phyloP scores from a whole-genome alignment of 2,888 invertebrate genomes.

The Drosophila anomelani region DNA sequence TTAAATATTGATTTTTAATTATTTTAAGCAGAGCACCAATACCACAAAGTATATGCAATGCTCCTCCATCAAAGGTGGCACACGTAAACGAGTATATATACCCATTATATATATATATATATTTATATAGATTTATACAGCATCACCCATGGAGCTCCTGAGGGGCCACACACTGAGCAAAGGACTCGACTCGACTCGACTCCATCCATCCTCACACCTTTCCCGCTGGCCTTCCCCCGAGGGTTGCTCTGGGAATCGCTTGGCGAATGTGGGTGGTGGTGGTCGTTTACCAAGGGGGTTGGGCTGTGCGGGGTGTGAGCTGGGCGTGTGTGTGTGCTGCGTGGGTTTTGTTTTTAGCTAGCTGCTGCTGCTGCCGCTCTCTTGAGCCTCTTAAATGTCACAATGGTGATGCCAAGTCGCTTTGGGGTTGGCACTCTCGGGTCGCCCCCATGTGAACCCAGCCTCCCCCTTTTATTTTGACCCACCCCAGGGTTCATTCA shows the following conservation, averaged over 20 bases:
- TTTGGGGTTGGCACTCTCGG: slow-evolving; percentile 62
- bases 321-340: slow-evolving; percentile 32
- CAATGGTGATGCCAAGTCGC: slow-evolving; percentile 67
- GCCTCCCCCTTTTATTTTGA: slow-evolving; percentile 6
- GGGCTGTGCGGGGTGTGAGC: neutral
- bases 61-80: slow-evolving; percentile 35
- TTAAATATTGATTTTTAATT: slow-evolving; percentile 79
- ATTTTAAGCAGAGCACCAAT: slow-evolving; percentile 68
- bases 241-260: slow-evolving; percentile 65
- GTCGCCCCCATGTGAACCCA: slow-evolving; percentile 10
- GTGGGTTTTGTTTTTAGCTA: slow-evolving; percentile 79
- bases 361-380: slow-evolving; percentile 54
- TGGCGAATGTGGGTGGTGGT: slow-evolving; percentile 19
- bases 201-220: slow-evolving; percentile 57
- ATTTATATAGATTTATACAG: slow-evolving; percentile 27
- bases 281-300: slow-evolving; percentile 6
- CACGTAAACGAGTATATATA: slow-evolving; percentile 31
- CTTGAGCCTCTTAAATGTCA: slow-evolving; percentile 75
- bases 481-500: slow-evolving; percentile 25
- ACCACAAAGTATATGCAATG: slow-evolving; percentile 74
- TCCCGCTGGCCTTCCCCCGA: slow-evolving; percentile 55
- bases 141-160: slow-evolving; percentile 45
- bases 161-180: slow-evolving; percentile 61
- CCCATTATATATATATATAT: slow-evolving; percentile 1
- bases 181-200: slow-evolving; percentile 40